These are phyloP conservation scores for Pachypsylla venusta DNA, from an alignment of 1,140 invertebrate genomes.

Conservation along the genomic window DNA sequence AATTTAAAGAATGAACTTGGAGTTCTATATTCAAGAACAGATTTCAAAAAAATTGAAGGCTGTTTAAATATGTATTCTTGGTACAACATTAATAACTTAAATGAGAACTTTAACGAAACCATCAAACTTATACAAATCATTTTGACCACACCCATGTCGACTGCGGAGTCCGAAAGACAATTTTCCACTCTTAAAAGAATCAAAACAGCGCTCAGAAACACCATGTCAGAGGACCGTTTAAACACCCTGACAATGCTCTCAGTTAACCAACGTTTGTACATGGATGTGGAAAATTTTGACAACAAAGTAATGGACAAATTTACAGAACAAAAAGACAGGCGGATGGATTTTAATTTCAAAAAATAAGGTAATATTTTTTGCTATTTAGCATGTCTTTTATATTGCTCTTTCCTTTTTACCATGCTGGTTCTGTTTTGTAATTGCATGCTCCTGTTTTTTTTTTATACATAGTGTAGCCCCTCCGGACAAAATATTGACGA, in stretches of 20 bases:
- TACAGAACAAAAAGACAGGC: constrained; percentile 20
- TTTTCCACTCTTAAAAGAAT: constrained; percentile 22
- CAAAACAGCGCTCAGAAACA: constrained; percentile 19
- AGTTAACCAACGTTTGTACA: constrained; percentile 19
- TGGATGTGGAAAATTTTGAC: constrained; percentile 23
- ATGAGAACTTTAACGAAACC: constrained; percentile 20
- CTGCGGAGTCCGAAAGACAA: constrained; percentile 18
- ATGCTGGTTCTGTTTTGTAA: too few species aligned
- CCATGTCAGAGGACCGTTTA: constrained; percentile 17
- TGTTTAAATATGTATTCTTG: not conserved
- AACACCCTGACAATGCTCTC: constrained; percentile 20
- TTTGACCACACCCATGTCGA: constrained; percentile 21
- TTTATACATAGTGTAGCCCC: too few species aligned
- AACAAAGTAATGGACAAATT: constrained; percentile 24
- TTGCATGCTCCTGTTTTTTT: too few species aligned
- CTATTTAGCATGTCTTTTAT: too few species aligned
- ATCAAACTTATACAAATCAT: constrained; percentile 22
- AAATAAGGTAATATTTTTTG: too few species aligned
- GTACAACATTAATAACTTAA: constrained; percentile 12
- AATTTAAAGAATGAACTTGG: not conserved
- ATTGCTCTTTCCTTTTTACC: too few species aligned
- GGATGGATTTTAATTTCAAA: constrained; percentile 21
- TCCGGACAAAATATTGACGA: too few species aligned
- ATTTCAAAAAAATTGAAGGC: too few species aligned
- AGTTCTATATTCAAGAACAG: too few species aligned